phyloP scores from a whole-genome alignment of 2,113 vertebrate genomes.

The Carassius carassius region DNA sequence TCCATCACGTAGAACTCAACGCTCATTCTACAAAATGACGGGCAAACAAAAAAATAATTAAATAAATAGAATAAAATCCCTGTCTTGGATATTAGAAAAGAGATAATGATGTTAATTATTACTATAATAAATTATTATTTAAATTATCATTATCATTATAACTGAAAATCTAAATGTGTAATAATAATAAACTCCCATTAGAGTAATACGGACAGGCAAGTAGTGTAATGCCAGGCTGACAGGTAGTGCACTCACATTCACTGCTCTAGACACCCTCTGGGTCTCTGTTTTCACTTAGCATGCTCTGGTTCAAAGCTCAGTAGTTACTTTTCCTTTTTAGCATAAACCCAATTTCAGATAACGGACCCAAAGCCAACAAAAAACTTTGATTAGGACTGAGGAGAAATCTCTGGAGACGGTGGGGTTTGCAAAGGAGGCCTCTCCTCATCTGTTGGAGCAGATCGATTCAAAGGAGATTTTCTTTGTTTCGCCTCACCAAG shows the following conservation, averaged over 20 bases:
- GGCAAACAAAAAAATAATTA: not conserved
- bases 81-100: not conserved
- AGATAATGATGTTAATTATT: not conserved
- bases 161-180: not conserved
- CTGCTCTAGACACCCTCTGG: slow-evolving; percentile 28
- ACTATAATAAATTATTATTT: too few relatives aligned
- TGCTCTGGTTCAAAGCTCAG: slow-evolving; percentile 60
- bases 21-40: not conserved
- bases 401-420: slow-evolving; percentile 47
- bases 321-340: slow-evolving; percentile 58
- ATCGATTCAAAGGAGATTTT: slow-evolving; percentile 44
- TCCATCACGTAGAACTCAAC: not conserved
- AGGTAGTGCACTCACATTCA: slow-evolving; percentile 38
- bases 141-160: not conserved
- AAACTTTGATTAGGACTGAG: slow-evolving; percentile 43
- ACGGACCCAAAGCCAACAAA: slow-evolving; percentile 47
- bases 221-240: slow-evolving; percentile 10
- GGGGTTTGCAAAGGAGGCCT: slow-evolving; percentile 49
- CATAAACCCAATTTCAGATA: slow-evolving; percentile 66
- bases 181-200: not conserved
- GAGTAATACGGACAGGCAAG: not conserved
- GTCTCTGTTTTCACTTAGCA: slow-evolving; percentile 57
- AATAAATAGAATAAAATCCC: not conserved
- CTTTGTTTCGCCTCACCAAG: not conserved
- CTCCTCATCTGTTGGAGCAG: slow-evolving; percentile 43